Base-by-base conservation (phyloP, 2,797 vertebrate genomes). In the Syncerus caffer region DNA sequence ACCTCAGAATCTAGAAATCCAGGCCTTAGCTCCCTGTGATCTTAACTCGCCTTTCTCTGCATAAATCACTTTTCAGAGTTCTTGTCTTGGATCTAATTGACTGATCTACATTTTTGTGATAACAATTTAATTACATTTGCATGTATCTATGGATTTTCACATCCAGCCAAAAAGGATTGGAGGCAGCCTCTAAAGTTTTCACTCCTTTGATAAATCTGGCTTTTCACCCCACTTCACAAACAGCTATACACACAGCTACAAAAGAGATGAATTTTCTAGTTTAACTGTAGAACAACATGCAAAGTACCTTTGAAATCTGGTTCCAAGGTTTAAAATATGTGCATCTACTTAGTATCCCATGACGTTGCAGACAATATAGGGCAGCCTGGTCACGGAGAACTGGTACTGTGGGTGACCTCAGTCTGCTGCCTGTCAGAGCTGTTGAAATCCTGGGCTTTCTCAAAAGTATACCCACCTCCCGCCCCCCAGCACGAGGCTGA, bases 111-210 rank as follows among this genome's bases (percentile, higher is more conserved):
- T 85, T 97, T 97, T 89, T 8, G 31, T 50, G 89, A 96, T 79
- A 86, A 51, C 31, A 78, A 85, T 96, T 95, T 96, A 94, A 91
- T 95, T 55, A 93, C 93, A 85, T 89, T 79, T 90, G 60, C 55
- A 82, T 57, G 71, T 74, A 83, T 50, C 83, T 87, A 64, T 45
- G 50, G 27, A 67, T 92, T 95, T 96, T 80, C 85, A 87, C 71
- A 85, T 38, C 27, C n/a, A 89, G 34, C 31, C 84, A 79, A 38
- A 85, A 47, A 47, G 34, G 60, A 67, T 1, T 57, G 50, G 71
- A 92, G 80, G 42, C 92, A 21, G 74, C 79, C 85, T 96, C 85
- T 93, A 31, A 82, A 16, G 76, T 85, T 85, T 93, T 96, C 67
- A 3, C 55, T 55, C 15, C 90, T 88, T 83, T 67, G 89, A 51